Base-by-base conservation (phyloP, 1,140 invertebrate species). In the Phymorhynchus buccinoides region DNA sequence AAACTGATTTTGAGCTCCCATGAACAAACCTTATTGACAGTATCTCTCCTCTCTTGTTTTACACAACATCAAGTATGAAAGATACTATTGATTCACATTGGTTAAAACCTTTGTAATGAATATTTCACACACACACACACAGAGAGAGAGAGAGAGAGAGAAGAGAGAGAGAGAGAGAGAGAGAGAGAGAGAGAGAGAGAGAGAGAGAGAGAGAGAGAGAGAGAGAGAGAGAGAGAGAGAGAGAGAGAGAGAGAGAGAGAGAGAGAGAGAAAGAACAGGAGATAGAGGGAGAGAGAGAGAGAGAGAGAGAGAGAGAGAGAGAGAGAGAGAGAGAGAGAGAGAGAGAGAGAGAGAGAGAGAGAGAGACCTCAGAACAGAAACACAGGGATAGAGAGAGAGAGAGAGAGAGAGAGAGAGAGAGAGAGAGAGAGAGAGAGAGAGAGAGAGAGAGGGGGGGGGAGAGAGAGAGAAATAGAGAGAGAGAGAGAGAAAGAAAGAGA, bases 141-240 rank as follows among this genome's bases (percentile, higher is more conserved):
- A 30, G n/a, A 68, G 35, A 66, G 18, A 3, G n/a, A 68, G 52
- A 66, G 56, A 68, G 52, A 35, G 62, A 62, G 18, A 68, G 81
- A 32, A 35, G 39, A n/a, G 27, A 6, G 32, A 44, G 7, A 22
- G 16, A 44, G 22, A 16, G 16, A 44, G 7, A 44, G 16, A 16
- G 12, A 35, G n/a, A 78, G 12, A 78, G 71, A 75, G 9, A 75
- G 71, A 75, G 9, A 75, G 71, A 75, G 41, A 82, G 44, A 82
- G 16, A 52, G 42, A 12, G 80, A 82, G 80, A 52, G 41, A 82
- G 80, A 82, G 41, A 82, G 42, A 52, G 41, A 82, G 80, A 52
- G 9, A 75, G 71, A 32, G 12, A 78, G 27, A 78, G 12, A 78
- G 75, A 78, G n/a, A 83, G 39, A 68, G 32, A 32, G 52, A 18